Conservation (phyloP, 2,888 invertebrate genomes). For the Drosophila suboccidentalis region DNA sequence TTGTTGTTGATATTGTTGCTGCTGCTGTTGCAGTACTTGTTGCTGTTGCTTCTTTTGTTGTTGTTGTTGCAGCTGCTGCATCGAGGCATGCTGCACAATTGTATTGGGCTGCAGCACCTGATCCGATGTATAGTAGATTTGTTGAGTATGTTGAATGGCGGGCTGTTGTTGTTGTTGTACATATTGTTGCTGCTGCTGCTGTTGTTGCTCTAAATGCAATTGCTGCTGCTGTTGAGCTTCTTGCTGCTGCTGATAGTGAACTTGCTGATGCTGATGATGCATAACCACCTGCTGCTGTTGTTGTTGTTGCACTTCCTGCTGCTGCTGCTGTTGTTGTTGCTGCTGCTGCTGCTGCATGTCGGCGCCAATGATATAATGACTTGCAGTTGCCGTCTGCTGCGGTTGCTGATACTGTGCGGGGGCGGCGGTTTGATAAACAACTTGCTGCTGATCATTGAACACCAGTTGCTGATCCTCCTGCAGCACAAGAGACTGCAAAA, state of each 20-base stretch:
- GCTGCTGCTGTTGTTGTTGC: conserved; percentile 72
- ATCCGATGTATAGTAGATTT: conserved; percentile 83
- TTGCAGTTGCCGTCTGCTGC: conserved; percentile 69
- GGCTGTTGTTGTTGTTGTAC: conserved; percentile 68
- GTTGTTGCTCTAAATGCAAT: conserved; percentile 64
- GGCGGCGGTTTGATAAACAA: conserved; percentile 84
- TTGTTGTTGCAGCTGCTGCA: conserved; percentile 70
- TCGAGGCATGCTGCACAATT: conserved; percentile 77
- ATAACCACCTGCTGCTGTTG: conserved; percentile 73
- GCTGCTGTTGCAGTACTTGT: conserved; percentile 63
- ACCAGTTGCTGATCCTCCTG: conserved; percentile 84
- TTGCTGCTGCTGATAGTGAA: conserved; percentile 74
- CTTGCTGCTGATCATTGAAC: conserved; percentile 86
- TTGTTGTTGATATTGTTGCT: conserved; percentile 65
- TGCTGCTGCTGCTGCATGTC: conserved; percentile 63
- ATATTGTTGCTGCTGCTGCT: conserved; percentile 59
- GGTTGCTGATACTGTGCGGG: conserved; percentile 77
- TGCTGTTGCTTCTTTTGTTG: conserved; percentile 60
- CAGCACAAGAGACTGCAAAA: conserved; percentile 71
- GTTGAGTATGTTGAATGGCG: conserved; percentile 75
- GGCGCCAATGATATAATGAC: conserved; percentile 73
- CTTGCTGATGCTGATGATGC: conserved; percentile 78
- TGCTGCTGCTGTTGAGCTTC: conserved; percentile 75
- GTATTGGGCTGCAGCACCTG: conserved; percentile 79
- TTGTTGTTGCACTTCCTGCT: conserved; percentile 62